phyloP scores from a whole-genome alignment of 1,140 invertebrate species.

The Leptinotarsa defecta region DNA sequence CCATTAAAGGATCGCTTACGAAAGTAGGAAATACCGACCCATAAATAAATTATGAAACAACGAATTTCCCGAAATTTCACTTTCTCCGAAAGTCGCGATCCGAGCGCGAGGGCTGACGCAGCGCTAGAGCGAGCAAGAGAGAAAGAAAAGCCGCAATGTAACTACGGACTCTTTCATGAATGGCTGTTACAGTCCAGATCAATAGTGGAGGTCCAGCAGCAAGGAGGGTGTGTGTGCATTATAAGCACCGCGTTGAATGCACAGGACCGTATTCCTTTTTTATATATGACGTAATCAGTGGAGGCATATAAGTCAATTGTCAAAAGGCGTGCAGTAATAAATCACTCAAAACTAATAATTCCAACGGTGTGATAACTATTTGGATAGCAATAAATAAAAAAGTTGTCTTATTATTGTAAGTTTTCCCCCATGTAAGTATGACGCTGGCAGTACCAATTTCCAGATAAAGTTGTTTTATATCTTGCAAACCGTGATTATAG shows the following conservation, averaged over 20 bases:
- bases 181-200: slow-evolving; percentile 41
- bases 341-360: no score
- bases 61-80: slow-evolving; percentile 27
- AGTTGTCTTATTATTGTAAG: background rate
- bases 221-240: slow-evolving; percentile 31
- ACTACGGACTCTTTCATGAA: slow-evolving; percentile 40
- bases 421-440: no score
- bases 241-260: slow-evolving; percentile 3
- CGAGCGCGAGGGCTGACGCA: slow-evolving; percentile 13
- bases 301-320: no score
- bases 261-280: no score
- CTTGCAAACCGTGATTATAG: no score
- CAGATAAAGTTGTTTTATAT: no score
- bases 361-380: no score
- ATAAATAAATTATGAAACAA: slow-evolving; percentile 20
- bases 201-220: slow-evolving; percentile 37
- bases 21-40: background rate
- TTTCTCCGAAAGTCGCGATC: slow-evolving; percentile 25
- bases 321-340: no score
- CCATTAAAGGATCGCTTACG: background rate
- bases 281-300: no score
- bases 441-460: no score
- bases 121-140: slow-evolving; percentile 25
- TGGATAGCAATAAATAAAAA: no score
- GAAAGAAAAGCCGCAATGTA: slow-evolving; percentile 37